Conservation (phyloP, 2,888 invertebrate genomes). For the Dichetophora obliterata region DNA sequence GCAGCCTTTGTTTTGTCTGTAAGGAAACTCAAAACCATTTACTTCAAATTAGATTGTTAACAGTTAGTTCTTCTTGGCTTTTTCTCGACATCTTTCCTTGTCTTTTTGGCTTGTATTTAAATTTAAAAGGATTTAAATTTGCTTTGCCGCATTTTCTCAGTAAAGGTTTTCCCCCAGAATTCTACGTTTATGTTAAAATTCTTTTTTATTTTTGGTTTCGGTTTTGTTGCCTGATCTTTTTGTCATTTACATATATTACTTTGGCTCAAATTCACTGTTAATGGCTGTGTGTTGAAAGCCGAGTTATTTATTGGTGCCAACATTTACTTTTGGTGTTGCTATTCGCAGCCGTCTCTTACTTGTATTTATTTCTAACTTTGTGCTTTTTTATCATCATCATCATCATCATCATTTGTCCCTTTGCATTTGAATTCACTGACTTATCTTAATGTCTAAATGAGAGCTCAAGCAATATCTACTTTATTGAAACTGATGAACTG, state of each 20-base stretch:
- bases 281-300: neutral
- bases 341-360: neutral
- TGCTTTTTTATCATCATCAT: neutral
- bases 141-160: neutral
- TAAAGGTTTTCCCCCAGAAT: neutral
- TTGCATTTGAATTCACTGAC: neutral
- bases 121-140: conserved; percentile 15
- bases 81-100: no score
- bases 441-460: neutral
- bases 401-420: neutral
- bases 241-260: conserved; percentile 20
- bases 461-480: neutral
- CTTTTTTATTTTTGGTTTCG: neutral
- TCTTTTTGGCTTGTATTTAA: neutral
- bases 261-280: conserved; percentile 3
- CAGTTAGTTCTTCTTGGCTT: conserved; percentile 5
- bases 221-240: conserved; percentile 3
- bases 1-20: neutral
- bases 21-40: conserved; percentile 24
- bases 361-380: neutral
- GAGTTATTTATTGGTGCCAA: neutral
- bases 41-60: conserved; percentile 35
- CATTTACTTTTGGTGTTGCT: neutral
- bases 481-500: neutral
- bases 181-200: neutral